These are phyloP conservation scores for Pionites leucogaster DNA, from an alignment of 2,113 vertebrate species.

Conservation along the genomic window DNA sequence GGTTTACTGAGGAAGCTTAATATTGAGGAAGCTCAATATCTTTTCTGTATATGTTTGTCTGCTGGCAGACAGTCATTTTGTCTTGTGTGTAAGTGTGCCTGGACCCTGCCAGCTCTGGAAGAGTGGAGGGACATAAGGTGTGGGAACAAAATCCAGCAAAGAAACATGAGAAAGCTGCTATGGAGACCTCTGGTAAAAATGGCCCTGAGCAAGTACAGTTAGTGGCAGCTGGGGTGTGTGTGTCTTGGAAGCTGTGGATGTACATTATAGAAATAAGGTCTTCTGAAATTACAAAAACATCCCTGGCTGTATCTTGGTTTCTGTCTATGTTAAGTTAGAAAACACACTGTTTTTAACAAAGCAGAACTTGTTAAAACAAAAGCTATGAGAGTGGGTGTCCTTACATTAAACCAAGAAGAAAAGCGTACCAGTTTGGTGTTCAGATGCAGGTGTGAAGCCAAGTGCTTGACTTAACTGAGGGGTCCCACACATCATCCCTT, in stretches of 20 bases:
- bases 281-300: neutral
- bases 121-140: neutral
- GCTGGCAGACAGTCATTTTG: neutral
- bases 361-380: neutral
- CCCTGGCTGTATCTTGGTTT: neutral
- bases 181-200: neutral
- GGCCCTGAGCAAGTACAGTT: neutral
- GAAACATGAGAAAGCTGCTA: neutral
- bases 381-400: neutral
- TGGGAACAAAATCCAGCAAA: neutral
- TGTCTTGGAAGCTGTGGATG: neutral
- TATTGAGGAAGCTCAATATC: neutral
- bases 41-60: neutral
- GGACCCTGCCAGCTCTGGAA: neutral
- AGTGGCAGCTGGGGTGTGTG: neutral
- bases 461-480: neutral
- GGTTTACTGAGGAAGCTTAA: neutral
- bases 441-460: neutral
- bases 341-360: neutral
- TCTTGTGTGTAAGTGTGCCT: neutral
- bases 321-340: neutral
- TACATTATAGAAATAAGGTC: neutral
- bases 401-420: neutral
- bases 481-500: rapidly evolving
- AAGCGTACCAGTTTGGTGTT: neutral